phyloP scores from a whole-genome alignment of 2,113 vertebrate genomes.

The Lepisosteus oculatus region DNA sequence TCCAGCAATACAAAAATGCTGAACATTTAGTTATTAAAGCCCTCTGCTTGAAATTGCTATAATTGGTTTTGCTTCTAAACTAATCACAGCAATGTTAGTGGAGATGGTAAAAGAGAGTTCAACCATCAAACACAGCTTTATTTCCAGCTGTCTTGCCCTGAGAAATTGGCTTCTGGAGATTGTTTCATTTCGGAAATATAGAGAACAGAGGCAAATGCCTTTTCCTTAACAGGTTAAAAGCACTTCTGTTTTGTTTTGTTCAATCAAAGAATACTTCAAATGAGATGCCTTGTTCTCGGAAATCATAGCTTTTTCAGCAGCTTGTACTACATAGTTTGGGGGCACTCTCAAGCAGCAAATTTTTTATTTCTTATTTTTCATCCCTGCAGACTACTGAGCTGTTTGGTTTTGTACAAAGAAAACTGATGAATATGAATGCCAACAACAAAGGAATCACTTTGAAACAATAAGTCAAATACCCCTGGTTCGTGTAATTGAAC shows the following conservation, averaged over 20 bases:
- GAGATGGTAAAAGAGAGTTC: not conserved
- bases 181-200: not conserved
- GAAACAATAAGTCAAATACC: not conserved
- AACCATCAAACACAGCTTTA: not conserved
- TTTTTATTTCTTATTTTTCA: not conserved
- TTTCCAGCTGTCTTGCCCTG: too few relatives aligned
- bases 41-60: too few relatives aligned
- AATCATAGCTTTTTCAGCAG: too few relatives aligned
- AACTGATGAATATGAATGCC: not conserved
- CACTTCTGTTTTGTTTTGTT: not conserved
- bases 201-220: not conserved
- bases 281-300: too few relatives aligned
- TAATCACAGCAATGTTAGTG: not conserved
- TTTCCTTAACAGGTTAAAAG: conserved; percentile 1
- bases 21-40: too few relatives aligned
- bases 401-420: not conserved
- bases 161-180: too few relatives aligned
- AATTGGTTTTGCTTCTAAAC: too few relatives aligned
- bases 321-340: too few relatives aligned
- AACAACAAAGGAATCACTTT: not conserved
- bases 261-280: conserved; percentile 7
- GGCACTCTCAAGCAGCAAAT: too few relatives aligned
- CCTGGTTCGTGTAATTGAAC: not conserved
- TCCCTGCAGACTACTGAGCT: not conserved
- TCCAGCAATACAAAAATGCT: too few relatives aligned